These are phyloP conservation scores for Varanus salvator DNA, from an alignment of 2,113 vertebrate species.

Conservation along the genomic window DNA sequence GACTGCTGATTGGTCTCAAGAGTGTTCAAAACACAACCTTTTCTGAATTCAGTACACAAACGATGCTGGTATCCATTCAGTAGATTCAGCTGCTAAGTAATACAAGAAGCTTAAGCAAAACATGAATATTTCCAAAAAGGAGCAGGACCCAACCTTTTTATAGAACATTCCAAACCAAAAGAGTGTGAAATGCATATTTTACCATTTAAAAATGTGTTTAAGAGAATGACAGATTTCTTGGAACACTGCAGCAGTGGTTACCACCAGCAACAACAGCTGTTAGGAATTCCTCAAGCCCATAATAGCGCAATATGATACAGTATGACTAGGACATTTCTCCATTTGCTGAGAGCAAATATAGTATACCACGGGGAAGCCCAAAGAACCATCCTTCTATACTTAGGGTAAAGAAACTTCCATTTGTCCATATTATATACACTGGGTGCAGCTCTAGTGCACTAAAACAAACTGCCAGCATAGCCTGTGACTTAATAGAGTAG, in stretches of 20 bases:
- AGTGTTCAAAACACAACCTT: background rate
- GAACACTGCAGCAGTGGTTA: background rate
- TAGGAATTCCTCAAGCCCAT: background rate
- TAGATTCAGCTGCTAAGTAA: background rate
- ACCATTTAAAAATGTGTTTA: background rate
- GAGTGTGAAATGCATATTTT: slow-evolving; percentile 18
- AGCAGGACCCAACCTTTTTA: background rate
- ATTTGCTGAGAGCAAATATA: background rate
- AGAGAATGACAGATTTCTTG: slow-evolving; percentile 15
- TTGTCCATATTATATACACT: accelerated
- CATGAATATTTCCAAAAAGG: background rate
- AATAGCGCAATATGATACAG: background rate
- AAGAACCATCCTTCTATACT: background rate
- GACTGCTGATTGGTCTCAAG: background rate
- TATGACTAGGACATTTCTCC: background rate
- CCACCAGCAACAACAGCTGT: slow-evolving; percentile 11
- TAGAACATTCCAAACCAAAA: slow-evolving; percentile 9
- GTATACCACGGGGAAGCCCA: background rate
- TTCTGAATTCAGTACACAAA: background rate
- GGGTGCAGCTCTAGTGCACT: slow-evolving; percentile 3
- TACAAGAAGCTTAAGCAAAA: background rate
- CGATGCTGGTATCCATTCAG: background rate
- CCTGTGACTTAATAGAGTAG: slow-evolving; percentile 14
- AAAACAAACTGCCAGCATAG: accelerated
- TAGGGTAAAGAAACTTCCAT: background rate